A percentile compares a stretch with the other conserved stretches of the same genome.
Evolutionary conservation across 2,888 invertebrate species (phyloP).

Genomic region (Bhutanitis thaidina): DNA sequence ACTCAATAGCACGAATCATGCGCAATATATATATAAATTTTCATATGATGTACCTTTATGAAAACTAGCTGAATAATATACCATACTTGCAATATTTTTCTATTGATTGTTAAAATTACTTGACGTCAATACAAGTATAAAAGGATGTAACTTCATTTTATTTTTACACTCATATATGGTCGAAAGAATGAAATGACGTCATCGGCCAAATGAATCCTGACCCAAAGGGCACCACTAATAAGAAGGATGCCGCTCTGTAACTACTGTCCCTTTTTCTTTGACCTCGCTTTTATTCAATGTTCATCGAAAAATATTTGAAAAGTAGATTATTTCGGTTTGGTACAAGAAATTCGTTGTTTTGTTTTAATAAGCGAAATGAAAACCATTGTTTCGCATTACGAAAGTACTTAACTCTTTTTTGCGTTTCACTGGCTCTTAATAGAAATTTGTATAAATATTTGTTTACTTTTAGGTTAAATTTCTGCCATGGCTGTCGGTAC

Average conservation of each 20-base stretch:
- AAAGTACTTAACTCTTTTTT: slow-evolving; percentile 9
- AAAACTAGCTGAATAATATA: no score
- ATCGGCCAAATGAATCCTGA: slow-evolving; percentile 37
- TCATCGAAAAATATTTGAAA: slow-evolving; percentile 23
- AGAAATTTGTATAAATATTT: neutral
- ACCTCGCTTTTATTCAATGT: slow-evolving; percentile 25
- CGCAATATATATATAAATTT: no score
- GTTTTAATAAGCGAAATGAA: slow-evolving; percentile 13
- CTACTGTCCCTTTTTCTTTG: slow-evolving; percentile 33
- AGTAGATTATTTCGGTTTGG: slow-evolving; percentile 17
- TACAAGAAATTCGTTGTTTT: slow-evolving; percentile 13
- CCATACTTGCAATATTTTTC: no score
- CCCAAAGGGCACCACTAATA: slow-evolving; percentile 39
- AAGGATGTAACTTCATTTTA: no score
- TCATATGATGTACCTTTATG: no score
- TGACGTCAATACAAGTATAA: no score
- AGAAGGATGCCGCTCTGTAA: slow-evolving; percentile 34
- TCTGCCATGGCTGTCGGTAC: no score
- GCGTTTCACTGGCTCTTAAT: no score
- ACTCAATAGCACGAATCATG: no score
- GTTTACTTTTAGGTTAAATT: neutral
- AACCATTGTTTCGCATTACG: slow-evolving; percentile 8
- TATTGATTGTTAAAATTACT: no score
- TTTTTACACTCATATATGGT: slow-evolving; percentile 18
- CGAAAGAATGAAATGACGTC: slow-evolving; percentile 47